Evolutionary conservation across 2,888 invertebrate species (phyloP).

Genomic region (Pyrocoelia pectoralis): DNA sequence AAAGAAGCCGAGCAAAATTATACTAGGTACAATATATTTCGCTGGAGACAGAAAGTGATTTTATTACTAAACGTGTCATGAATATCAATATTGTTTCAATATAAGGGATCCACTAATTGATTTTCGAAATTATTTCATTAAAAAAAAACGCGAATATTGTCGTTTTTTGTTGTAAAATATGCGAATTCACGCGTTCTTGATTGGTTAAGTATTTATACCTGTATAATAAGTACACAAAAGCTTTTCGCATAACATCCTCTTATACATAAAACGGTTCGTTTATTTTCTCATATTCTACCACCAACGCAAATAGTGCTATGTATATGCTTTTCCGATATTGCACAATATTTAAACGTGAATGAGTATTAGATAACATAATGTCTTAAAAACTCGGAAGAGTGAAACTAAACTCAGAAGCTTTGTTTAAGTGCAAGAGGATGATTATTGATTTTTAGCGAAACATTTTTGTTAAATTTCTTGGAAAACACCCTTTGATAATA

Average conservation of each 20-base stretch:
- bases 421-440: too few relatives aligned
- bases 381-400: too few relatives aligned
- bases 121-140: slow-evolving; percentile 14
- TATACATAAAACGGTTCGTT: slow-evolving; percentile 33
- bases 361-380: background rate
- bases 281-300: slow-evolving; percentile 14
- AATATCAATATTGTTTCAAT: background rate
- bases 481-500: background rate
- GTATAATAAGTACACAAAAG: slow-evolving; percentile 19
- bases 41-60: too few relatives aligned
- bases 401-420: too few relatives aligned
- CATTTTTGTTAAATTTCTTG: background rate
- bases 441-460: too few relatives aligned
- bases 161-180: slow-evolving; percentile 25
- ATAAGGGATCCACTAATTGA: background rate
- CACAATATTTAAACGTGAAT: slow-evolving; percentile 6
- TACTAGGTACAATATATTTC: too few relatives aligned
- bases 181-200: slow-evolving; percentile 31
- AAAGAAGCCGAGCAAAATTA: too few relatives aligned
- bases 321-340: slow-evolving; percentile 17
- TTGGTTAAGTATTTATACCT: slow-evolving; percentile 28
- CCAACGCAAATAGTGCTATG: background rate
- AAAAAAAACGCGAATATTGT: background rate
- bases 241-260: slow-evolving; percentile 13
- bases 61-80: background rate